Base-by-base conservation (phyloP, 23 tunicate species). In the Phallusia fumigata region DNA sequence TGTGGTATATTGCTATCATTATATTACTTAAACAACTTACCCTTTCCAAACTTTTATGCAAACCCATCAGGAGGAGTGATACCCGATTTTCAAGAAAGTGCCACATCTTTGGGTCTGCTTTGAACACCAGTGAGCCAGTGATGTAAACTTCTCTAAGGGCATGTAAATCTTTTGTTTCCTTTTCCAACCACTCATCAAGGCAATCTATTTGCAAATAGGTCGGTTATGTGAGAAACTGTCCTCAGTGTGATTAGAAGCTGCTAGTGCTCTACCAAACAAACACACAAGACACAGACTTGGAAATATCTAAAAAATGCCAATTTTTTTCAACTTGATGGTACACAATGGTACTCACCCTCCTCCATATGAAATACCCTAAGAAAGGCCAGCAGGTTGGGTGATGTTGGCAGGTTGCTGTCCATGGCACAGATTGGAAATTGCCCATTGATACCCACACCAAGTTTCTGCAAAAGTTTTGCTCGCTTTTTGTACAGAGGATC, bases 281-380 rank as follows among this genome's bases (percentile, higher is more conserved):
- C n/a, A n/a, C n/a, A n/a, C n/a, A n/a, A n/a, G n/a, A n/a, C n/a
- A n/a, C n/a, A n/a, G n/a, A n/a, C n/a, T n/a, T n/a, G n/a, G n/a
- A n/a, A n/a, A n/a, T n/a, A n/a, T n/a, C n/a, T n/a, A n/a, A n/a
- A n/a, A n/a, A n/a, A n/a, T n/a, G n/a, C n/a, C n/a, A n/a, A n/a
- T n/a, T n/a, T n/a, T n/a, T n/a, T n/a, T n/a, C n/a, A n/a, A n/a
- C n/a, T n/a, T n/a, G n/a, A n/a, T n/a, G n/a, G n/a, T n/a, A n/a
- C n/a, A n/a, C n/a, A n/a, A n/a, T n/a, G n/a, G n/a, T n/a, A 33
- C 30, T 24, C 13, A 93, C 97, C 90, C 84, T 84, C 80, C 36
- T 74, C 78, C 93, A 93, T 88, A 44, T 89, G 98, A 82, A 94
- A 94, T 13, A 94, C 86, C 0, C 98, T 79, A n/a, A 94, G 80